Conservation (phyloP, 2,113 vertebrate genomes). For the Solea senegalensis region DNA sequence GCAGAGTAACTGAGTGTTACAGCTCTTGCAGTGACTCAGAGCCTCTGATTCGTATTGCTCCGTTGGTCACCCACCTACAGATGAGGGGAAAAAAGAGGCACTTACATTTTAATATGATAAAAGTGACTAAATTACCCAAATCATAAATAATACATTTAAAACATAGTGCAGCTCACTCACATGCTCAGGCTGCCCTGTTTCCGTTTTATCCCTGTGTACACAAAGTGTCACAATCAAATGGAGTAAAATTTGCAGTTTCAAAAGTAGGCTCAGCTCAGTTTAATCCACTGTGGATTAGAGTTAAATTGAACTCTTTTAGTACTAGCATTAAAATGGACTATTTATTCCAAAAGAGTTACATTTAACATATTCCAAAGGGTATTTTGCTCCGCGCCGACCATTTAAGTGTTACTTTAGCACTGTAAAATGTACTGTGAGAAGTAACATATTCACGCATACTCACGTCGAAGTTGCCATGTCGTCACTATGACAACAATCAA, state of each 20-base stretch:
- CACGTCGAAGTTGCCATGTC: conserved; percentile 56
- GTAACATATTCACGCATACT: conserved; percentile 35
- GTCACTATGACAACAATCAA: conserved; percentile 23
- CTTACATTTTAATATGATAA: neutral
- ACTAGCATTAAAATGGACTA: no score
- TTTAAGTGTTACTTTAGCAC: no score
- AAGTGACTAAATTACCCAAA: neutral
- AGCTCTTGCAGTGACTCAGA: conserved; percentile 65
- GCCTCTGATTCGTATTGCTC: conserved; percentile 22
- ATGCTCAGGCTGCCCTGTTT: conserved; percentile 51
- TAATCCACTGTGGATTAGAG: no score
- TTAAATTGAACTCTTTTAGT: no score
- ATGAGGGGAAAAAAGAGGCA: neutral
- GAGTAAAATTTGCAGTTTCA: no score
- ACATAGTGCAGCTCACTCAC: conserved; percentile 47
- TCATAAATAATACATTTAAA: neutral
- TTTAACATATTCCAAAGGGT: no score
- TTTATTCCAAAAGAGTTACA: no score
- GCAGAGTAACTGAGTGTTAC: conserved; percentile 17
- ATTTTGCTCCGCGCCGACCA: no score
- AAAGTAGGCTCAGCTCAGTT: no score
- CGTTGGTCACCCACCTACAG: conserved; percentile 51
- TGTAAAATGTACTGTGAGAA: neutral
- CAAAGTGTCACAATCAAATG: neutral
- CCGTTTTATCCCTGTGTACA: conserved; percentile 51